Conservation (phyloP, 2,797 vertebrate genomes). For the Eidolon dupreanum region DNA sequence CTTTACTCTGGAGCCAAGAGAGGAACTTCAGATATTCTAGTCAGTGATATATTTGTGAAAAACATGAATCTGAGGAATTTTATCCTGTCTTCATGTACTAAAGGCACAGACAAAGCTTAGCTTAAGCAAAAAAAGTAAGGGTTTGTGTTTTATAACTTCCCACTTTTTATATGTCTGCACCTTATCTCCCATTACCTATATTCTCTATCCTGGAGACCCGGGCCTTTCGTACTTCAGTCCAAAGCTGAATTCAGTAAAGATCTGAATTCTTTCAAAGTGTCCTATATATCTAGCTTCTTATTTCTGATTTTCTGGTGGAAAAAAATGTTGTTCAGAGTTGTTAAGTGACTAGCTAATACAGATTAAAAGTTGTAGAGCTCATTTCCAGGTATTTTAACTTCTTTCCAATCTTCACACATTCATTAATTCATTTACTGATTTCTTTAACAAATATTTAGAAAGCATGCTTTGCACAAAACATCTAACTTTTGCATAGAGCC, state of each 20-base stretch:
- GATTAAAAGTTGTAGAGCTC: neutral
- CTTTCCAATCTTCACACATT: neutral
- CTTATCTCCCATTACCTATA: neutral
- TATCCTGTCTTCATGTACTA: neutral
- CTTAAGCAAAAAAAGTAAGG: neutral
- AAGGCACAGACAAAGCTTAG: neutral
- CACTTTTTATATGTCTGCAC: neutral
- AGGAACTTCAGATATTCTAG: slow-evolving; percentile 27
- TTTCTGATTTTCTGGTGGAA: neutral
- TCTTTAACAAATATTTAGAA: neutral
- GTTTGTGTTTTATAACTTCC: neutral
- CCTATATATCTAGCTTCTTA: neutral
- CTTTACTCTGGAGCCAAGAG: slow-evolving; percentile 40
- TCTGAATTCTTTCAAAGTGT: neutral
- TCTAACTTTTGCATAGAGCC: neutral
- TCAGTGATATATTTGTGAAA: slow-evolving; percentile 25
- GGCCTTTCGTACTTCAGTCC: neutral
- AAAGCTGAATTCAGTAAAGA: neutral
- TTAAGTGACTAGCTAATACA: neutral
- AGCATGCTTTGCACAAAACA: neutral
- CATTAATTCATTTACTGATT: neutral
- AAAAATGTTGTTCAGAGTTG: neutral
- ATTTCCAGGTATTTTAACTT: neutral
- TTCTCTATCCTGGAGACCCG: neutral
- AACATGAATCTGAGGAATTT: slow-evolving; percentile 29